Percentiles rank a stretch among this genome's conserved stretches.
phyloP scores from a whole-genome alignment of 1,140 invertebrate species.

The Nylanderia fulva region DNA sequence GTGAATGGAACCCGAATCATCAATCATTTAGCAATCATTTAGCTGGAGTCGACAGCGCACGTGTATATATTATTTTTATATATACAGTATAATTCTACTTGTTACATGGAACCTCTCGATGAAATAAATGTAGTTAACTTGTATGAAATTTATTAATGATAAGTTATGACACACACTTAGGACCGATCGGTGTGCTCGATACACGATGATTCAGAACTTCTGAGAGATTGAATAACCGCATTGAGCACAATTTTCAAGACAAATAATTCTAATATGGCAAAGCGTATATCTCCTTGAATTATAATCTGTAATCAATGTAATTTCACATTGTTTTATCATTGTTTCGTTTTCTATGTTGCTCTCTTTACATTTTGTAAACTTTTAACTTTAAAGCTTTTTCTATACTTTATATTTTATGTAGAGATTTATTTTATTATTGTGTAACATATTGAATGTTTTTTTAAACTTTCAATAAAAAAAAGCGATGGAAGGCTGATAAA shows the following conservation, averaged over 20 bases:
- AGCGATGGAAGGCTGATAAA: background rate
- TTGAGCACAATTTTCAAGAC: background rate
- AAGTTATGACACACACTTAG: constrained; percentile 32
- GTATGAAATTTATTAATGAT: constrained; percentile 28
- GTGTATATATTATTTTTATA: constrained; percentile 36
- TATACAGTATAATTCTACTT: constrained; percentile 62
- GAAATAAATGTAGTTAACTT: constrained; percentile 11
- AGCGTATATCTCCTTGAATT: background rate
- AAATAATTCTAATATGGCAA: constrained; percentile 12
- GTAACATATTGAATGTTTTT: background rate
- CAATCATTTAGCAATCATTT: background rate
- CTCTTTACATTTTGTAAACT: background rate
- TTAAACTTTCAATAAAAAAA: constrained; percentile 13
- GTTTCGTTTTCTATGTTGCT: background rate
- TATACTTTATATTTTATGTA: background rate
- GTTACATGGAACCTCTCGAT: background rate
- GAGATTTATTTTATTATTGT: constrained; percentile 19
- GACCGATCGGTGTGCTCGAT: constrained; percentile 33
- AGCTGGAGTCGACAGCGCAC: background rate
- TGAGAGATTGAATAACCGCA: background rate
- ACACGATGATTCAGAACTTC: constrained; percentile 23
- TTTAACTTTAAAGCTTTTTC: background rate
- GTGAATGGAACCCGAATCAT: background rate
- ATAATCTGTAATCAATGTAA: background rate
- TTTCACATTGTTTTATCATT: constrained; percentile 5